Conservation (phyloP, 2,797 vertebrate genomes). For the Gymnoscopelus microlampas region DNA sequence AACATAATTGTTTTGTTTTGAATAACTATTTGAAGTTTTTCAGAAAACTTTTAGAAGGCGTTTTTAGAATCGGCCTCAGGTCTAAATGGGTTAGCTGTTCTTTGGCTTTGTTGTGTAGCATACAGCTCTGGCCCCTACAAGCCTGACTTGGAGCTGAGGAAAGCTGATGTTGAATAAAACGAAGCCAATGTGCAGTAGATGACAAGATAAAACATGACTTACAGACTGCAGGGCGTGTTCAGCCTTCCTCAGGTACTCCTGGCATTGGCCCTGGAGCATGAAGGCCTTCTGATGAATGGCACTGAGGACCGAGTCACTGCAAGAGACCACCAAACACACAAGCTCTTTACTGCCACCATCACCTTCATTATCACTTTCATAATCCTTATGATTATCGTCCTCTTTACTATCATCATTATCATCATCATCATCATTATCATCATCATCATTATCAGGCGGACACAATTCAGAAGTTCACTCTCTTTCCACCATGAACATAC, state of each 20-base stretch:
- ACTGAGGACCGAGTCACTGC: constrained; percentile 32
- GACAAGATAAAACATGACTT: constrained; percentile 47
- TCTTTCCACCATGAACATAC: not conserved
- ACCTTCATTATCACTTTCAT: constrained; percentile 12
- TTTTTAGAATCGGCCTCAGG: too few species aligned
- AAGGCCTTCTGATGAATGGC: constrained; percentile 63
- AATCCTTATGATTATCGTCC: not conserved
- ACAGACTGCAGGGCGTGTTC: constrained; percentile 71
- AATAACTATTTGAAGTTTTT: too few species aligned
- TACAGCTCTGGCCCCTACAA: not conserved
- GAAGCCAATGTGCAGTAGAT: not conserved
- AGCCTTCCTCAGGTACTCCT: constrained; percentile 72
- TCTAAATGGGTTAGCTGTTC: too few species aligned
- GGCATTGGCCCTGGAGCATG: constrained; percentile 69
- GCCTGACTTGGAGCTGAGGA: not conserved
- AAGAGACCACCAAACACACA: constrained; percentile 28
- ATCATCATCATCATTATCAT: not conserved
- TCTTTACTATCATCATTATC: not conserved
- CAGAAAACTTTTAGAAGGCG: too few species aligned
- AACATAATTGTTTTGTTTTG: too few species aligned
- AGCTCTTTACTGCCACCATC: not conserved
- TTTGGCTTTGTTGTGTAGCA: too few species aligned
- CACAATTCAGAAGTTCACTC: not conserved
- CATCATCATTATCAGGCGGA: not conserved
- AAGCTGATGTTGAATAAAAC: not conserved